Evolutionary conservation across 2,797 vertebrate genomes (phyloP).

Genomic region (Propithecus deckenii): DNA sequence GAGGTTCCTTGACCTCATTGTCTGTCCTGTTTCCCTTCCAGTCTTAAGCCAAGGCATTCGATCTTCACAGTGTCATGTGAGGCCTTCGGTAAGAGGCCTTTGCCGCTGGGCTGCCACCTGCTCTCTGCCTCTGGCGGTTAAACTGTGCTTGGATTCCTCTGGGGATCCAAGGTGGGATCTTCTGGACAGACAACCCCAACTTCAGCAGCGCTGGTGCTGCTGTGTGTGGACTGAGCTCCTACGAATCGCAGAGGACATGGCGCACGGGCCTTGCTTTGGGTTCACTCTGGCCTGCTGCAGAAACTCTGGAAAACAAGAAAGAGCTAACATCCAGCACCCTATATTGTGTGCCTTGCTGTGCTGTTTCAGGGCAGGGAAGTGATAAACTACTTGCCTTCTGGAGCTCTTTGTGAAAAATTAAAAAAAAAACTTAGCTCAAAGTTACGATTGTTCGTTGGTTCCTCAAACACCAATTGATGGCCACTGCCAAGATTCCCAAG

Average conservation of each 20-base stretch:
- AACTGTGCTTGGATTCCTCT: neutral
- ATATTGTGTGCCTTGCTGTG: neutral
- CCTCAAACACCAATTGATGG: neutral
- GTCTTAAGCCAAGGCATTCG: neutral
- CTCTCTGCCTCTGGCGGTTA: neutral
- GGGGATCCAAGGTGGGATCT: neutral
- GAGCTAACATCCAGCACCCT: neutral
- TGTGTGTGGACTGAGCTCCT: neutral
- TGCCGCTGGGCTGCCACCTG: neutral
- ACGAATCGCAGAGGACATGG: neutral
- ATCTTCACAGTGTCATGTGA: rapidly evolving
- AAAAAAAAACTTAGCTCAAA: neutral
- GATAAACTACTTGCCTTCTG: slow-evolving; percentile 34
- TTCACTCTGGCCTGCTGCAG: neutral
- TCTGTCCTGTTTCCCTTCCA: neutral
- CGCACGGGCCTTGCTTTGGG: neutral
- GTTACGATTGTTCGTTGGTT: neutral
- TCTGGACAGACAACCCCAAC: neutral
- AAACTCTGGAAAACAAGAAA: neutral
- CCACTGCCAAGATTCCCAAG: neutral
- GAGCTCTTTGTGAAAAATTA: slow-evolving; percentile 60
- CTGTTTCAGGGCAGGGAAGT: neutral
- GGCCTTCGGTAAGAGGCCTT: neutral
- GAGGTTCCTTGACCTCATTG: neutral
- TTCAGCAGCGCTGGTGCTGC: neutral